phyloP scores from a whole-genome alignment of 1,140 invertebrate genomes.

The Aculops lycopersici region DNA sequence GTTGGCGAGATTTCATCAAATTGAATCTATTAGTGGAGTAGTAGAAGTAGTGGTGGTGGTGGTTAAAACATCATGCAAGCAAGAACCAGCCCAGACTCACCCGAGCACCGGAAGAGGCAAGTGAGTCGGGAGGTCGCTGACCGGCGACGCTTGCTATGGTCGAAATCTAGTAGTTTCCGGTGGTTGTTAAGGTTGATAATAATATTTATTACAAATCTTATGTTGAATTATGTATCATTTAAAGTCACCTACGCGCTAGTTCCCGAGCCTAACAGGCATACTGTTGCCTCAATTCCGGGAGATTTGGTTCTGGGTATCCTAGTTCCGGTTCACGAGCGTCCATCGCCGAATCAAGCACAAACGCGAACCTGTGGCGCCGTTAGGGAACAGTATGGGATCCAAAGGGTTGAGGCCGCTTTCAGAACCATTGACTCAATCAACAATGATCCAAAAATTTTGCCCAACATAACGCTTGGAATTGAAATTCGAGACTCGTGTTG shows the following conservation, averaged over 20 bases:
- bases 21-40: too few species aligned
- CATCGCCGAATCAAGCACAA: constrained; percentile 21
- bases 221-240: neutral
- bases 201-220: neutral
- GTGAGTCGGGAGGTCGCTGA: too few species aligned
- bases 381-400: constrained; percentile 40
- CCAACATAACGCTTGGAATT: constrained; percentile 31
- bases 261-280: too few species aligned
- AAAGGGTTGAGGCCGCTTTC: constrained; percentile 33
- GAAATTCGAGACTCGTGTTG: constrained; percentile 48
- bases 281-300: constrained; percentile 16
- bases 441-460: constrained; percentile 16
- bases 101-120: too few species aligned
- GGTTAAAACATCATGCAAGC: too few species aligned
- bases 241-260: too few species aligned
- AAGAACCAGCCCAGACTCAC: too few species aligned
- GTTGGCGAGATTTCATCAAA: too few species aligned
- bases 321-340: constrained; percentile 34
- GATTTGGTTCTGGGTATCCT: constrained; percentile 36
- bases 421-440: constrained; percentile 24
- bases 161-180: too few species aligned
- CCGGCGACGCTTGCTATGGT: too few species aligned
- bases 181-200: neutral
- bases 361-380: constrained; percentile 26
- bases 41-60: too few species aligned